These are phyloP conservation scores for Hippocampus abdominalis DNA, from an alignment of 2,113 vertebrate genomes.

Conservation along the genomic window DNA sequence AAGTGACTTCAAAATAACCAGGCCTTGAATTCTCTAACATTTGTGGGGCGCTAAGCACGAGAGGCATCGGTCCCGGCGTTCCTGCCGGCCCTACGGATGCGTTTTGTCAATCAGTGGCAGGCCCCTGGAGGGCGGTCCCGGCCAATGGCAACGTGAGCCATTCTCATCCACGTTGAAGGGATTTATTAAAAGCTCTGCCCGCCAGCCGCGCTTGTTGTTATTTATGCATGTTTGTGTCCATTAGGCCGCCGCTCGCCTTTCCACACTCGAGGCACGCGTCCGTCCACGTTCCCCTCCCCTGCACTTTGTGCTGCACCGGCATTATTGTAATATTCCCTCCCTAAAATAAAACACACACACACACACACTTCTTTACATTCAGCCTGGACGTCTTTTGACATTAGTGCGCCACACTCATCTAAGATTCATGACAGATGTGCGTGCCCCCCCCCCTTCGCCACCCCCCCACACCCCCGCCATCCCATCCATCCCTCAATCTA, in stretches of 20 bases:
- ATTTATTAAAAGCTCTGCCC: slow-evolving; percentile 76
- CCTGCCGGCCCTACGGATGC: slow-evolving; percentile 43
- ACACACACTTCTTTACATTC: slow-evolving; percentile 84
- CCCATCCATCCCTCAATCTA: slow-evolving; percentile 81
- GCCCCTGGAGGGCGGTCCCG: slow-evolving; percentile 39
- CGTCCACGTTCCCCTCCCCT: slow-evolving; percentile 74
- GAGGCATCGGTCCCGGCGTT: slow-evolving; percentile 48
- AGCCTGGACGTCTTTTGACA: slow-evolving; percentile 89
- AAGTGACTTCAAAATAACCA: no score
- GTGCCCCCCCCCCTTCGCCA: slow-evolving; percentile 78
- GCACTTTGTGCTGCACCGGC: slow-evolving; percentile 76
- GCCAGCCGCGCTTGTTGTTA: slow-evolving; percentile 70
- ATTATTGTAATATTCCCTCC: slow-evolving; percentile 88
- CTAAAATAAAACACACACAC: slow-evolving; percentile 36
- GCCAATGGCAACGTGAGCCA: slow-evolving; percentile 65
- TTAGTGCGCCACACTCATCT: slow-evolving; percentile 84
- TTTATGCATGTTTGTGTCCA: slow-evolving; percentile 97
- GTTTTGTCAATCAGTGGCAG: slow-evolving; percentile 58
- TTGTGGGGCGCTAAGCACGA: slow-evolving; percentile 32
- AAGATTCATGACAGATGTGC: slow-evolving; percentile 92
- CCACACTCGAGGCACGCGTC: slow-evolving; percentile 79
- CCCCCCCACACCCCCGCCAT: slow-evolving; percentile 76
- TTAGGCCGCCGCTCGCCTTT: slow-evolving; percentile 92
- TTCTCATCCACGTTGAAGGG: slow-evolving; percentile 63
- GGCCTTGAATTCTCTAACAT: no score